Conservation (phyloP, 2,888 invertebrate species). For the Spicauda simplicius region DNA sequence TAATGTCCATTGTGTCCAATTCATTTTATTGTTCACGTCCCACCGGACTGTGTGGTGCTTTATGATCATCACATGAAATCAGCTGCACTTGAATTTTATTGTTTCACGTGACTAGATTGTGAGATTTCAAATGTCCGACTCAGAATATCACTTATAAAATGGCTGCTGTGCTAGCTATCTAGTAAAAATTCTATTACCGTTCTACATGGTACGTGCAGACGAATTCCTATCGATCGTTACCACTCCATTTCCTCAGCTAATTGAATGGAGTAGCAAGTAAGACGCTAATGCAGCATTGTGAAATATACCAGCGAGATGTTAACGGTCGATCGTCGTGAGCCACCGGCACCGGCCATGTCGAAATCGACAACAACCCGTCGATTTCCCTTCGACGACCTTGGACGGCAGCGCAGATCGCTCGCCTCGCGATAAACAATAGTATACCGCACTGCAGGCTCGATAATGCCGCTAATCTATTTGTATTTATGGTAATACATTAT, state of each 20-base stretch:
- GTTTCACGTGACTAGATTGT: slow-evolving; percentile 44
- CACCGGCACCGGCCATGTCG: slow-evolving; percentile 61
- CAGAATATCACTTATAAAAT: neutral
- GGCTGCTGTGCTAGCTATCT: neutral
- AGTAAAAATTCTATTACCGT: slow-evolving; percentile 11
- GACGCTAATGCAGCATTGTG: slow-evolving; percentile 56
- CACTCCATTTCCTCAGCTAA: slow-evolving; percentile 52
- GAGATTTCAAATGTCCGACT: slow-evolving; percentile 1
- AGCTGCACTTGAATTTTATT: slow-evolving; percentile 41
- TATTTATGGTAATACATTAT: slow-evolving; percentile 44
- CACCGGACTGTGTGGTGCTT: slow-evolving; percentile 39
- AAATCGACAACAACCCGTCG: slow-evolving; percentile 59
- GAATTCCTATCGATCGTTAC: slow-evolving; percentile 39
- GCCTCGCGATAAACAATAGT: slow-evolving; percentile 61
- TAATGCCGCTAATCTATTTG: slow-evolving; percentile 50
- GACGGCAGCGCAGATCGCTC: slow-evolving; percentile 58
- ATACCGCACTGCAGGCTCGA: slow-evolving; percentile 54
- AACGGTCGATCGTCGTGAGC: slow-evolving; percentile 52
- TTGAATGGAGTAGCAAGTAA: slow-evolving; percentile 52
- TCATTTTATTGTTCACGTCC: slow-evolving; percentile 56
- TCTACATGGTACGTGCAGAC: slow-evolving; percentile 5
- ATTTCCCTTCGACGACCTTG: slow-evolving; percentile 83
- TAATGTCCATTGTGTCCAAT: slow-evolving; percentile 65
- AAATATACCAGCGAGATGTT: slow-evolving; percentile 71
- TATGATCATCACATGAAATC: slow-evolving; percentile 46